A percentile compares a stretch with the other conserved stretches of the same genome.
These are phyloP conservation scores for Drosophila cracens DNA, from an alignment of 2,888 invertebrate genomes.

Conservation along the genomic window DNA sequence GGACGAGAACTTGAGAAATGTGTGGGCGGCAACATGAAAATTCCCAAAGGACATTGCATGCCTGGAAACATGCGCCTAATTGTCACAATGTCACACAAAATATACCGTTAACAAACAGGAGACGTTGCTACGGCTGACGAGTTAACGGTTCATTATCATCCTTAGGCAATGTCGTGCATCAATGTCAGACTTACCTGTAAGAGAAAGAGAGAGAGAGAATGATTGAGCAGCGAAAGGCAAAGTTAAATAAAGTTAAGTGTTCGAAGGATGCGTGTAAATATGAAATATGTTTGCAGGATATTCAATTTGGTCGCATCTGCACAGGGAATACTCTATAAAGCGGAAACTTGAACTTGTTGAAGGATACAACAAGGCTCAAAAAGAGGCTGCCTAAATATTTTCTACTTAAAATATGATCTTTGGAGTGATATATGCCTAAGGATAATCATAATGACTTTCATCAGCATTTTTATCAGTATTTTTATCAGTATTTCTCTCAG, in stretches of 20 bases:
- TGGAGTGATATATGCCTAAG: rapidly evolving
- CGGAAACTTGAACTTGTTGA: too few species aligned
- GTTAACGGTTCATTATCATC: constrained; percentile 33
- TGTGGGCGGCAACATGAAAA: constrained; percentile 29
- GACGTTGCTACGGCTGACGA: background rate
- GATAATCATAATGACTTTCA: rapidly evolving
- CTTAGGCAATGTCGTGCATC: constrained; percentile 64
- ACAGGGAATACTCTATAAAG: background rate
- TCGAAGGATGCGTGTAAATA: constrained; percentile 26
- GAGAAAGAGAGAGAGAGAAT: constrained; percentile 16
- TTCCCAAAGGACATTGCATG: constrained; percentile 37
- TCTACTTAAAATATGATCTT: background rate
- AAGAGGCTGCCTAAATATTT: too few species aligned
- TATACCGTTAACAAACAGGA: background rate
- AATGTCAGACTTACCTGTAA: constrained; percentile 77
- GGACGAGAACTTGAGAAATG: background rate
- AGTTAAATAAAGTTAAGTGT: constrained; percentile 33
- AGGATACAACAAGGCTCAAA: too few species aligned
- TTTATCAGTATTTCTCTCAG: too few species aligned
- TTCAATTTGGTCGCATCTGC: background rate
- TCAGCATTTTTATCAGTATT: too few species aligned
- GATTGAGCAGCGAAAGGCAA: constrained; percentile 32
- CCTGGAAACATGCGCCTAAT: constrained; percentile 17
- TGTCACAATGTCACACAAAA: constrained; percentile 23
- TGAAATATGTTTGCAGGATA: constrained; percentile 20